Evolutionary conservation across 1,140 invertebrate genomes (phyloP), one percentile per base, ranked within the genome.

Genomic region (Macrobrachium rosenbergii): DNA sequence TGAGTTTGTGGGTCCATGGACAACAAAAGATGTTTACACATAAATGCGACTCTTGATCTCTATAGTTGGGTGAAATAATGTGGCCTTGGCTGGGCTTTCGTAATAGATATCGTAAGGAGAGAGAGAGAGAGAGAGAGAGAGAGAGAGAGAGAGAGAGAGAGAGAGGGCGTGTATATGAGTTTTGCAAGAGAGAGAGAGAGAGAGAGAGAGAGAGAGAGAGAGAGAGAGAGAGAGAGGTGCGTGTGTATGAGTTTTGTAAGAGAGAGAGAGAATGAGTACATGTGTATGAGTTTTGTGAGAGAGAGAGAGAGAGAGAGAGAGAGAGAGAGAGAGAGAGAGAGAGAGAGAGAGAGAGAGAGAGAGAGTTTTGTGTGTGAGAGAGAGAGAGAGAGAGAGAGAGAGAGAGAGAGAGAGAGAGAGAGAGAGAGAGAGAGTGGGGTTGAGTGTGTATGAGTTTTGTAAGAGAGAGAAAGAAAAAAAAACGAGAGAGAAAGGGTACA

Each of bases 331-430:
- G n/a, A n/a, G n/a, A n/a, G n/a, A n/a, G n/a, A n/a, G n/a, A n/a
- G n/a, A n/a, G n/a, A n/a, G n/a, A n/a, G n/a, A n/a, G n/a, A n/a
- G n/a, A n/a, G n/a, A n/a, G n/a, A n/a, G n/a, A n/a, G n/a, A n/a
- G n/a, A n/a, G n/a, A n/a, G n/a, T n/a, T n/a, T n/a, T n/a, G n/a
- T n/a, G n/a, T n/a, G 80, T 45, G 80, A 69, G 80, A 82, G 62
- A 69, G 80, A 82, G 79, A 67, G 79, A 67, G 79, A 67, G 79
- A 67, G 79, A 67, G 79, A 67, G 79, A 69, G 62, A 67, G 79
- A 82, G 62, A 67, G 79, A 82, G 62, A 67, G 79, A 82, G 62
- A 82, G 62, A 67, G 37, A 64, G 59, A 67, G 23, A 63, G n/a
- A 21, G 78, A 81, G 10, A 67, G 63, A 37, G 17, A 43, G 59